Conservation (phyloP, 2,113 vertebrate species). For the Glaucomys volans region DNA sequence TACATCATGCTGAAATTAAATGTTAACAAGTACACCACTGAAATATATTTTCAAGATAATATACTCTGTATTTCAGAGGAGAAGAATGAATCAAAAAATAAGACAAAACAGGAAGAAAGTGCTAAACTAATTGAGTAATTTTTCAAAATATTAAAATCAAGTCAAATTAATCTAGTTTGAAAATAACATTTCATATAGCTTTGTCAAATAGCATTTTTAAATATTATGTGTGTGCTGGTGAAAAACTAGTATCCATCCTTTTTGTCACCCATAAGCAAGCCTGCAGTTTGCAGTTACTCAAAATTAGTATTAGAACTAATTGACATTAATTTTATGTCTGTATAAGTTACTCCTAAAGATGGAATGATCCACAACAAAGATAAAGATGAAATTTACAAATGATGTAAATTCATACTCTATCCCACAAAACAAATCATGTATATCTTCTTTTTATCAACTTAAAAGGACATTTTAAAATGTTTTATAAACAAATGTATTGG, state of each 20-base stretch:
- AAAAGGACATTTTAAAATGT: neutral
- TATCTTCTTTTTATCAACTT: conserved; percentile 32
- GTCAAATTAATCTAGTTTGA: neutral
- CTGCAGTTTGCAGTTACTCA: neutral
- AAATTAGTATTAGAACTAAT: neutral
- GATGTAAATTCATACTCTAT: neutral
- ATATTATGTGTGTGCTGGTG: neutral
- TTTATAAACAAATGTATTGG: neutral
- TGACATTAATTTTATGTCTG: neutral
- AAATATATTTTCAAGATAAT: neutral
- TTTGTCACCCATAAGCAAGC: neutral
- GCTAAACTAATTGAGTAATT: neutral
- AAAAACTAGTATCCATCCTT: neutral
- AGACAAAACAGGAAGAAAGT: neutral
- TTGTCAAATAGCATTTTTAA: neutral
- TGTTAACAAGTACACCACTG: neutral
- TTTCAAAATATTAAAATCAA: conserved; percentile 49
- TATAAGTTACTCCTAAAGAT: neutral
- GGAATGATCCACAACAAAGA: neutral
- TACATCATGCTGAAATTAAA: neutral
- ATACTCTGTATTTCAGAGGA: neutral
- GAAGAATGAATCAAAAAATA: neutral
- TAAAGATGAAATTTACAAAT: neutral
- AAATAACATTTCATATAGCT: conserved; percentile 1
- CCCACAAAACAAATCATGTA: neutral